Evolutionary conservation across 1,140 invertebrate genomes (phyloP), one percentile per base, ranked within the genome.

Genomic region (Magallana angulata): DNA sequence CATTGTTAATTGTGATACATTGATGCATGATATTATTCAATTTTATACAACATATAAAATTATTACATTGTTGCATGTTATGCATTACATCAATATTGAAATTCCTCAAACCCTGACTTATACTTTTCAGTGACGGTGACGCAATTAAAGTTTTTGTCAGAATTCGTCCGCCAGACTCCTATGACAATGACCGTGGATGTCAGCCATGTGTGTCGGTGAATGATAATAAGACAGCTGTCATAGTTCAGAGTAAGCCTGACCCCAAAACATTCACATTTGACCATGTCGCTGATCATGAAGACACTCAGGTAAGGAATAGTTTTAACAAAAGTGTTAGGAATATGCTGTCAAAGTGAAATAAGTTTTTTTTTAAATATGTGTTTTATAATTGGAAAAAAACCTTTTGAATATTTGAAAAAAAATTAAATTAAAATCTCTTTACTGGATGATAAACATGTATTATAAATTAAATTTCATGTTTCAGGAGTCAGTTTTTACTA

Each of bases 401-500:
- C 36, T 48, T 48, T 48, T 5, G 5, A 48, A 4, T 48, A 48
- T 4, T 2, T 48, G 3, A 48, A 48, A 48, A 48, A 48, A 48
- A 48, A 48, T 48, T 4, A 4, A 48, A 48, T 48, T 48, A 48
- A 48, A 48, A 48, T 64, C 64, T 80, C 8, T 82, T 14, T 62
- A 18, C 36, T 82, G 11, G 5, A 14, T 36, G 56, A 24, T 48
- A 48, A 24, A 24, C 24, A 24, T 24, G 24, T 48, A 48, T 48
- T 48, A 48, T 5, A 48, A 48, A 48, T 48, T 48, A 5, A 48
- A 48, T 86, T 85, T 62, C 84, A 18, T 81, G 11, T 92, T 94
- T 58, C 90, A 95, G 94, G 93, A 93, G 84, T 87, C 90, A 7
- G 92, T 95, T 1, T 95, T 95, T 89, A 86, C 89, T 12, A 86